Conservation (phyloP, 2,888 invertebrate genomes). For the Amorpha juglandis region DNA sequence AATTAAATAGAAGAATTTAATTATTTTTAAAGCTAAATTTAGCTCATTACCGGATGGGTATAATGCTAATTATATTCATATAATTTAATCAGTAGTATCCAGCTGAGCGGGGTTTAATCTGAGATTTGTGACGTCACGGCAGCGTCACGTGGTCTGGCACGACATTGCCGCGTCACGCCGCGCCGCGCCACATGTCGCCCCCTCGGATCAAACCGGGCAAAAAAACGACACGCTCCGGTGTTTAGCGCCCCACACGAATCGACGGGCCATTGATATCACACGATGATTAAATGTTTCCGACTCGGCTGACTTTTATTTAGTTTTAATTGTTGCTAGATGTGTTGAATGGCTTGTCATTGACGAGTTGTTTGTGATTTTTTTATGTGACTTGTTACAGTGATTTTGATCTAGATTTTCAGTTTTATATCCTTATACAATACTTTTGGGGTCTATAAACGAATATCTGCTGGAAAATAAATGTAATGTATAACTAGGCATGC, state of each 20-base stretch:
- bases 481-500: no score
- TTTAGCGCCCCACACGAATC: slow-evolving; percentile 11
- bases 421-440: neutral
- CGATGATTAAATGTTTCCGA: slow-evolving; percentile 64
- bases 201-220: slow-evolving; percentile 27
- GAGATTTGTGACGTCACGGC: slow-evolving; percentile 26
- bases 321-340: slow-evolving; percentile 41
- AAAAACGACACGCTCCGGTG: slow-evolving; percentile 29
- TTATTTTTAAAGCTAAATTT: no score
- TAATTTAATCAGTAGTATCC: slow-evolving; percentile 28
- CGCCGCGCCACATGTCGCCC: slow-evolving; percentile 26
- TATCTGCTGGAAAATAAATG: no score
- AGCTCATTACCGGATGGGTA: neutral
- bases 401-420: neutral
- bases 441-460: neutral
- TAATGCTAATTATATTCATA: neutral
- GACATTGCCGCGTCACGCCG: slow-evolving; percentile 14
- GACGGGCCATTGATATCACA: slow-evolving; percentile 47
- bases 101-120: slow-evolving; percentile 28
- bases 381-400: neutral
- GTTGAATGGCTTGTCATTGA: slow-evolving; percentile 18
- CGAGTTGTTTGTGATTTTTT: neutral
- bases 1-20: no score
- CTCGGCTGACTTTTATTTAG: slow-evolving; percentile 51
- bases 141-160: slow-evolving; percentile 8